Conservation (phyloP, 2,797 vertebrate genomes). For the Bradypus variegatus region DNA sequence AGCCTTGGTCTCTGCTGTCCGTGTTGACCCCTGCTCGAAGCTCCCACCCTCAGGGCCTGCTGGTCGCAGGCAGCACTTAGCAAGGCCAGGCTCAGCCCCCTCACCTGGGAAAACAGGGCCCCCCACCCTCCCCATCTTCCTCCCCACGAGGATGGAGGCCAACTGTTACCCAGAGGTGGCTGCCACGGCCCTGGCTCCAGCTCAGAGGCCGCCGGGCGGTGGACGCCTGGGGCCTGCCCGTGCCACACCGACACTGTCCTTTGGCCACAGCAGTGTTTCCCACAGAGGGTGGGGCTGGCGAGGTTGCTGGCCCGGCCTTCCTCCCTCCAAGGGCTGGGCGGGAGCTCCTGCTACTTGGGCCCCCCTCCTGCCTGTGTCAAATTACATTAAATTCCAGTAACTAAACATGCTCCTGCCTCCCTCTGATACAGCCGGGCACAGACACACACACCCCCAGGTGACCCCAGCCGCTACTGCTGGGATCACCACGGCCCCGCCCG, state of each 20-base stretch:
- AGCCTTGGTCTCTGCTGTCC: neutral
- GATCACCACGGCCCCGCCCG: rapidly evolving
- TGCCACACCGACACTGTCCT: neutral
- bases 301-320: neutral
- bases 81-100: neutral
- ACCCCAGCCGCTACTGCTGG: neutral
- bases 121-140: neutral
- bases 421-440: rapidly evolving
- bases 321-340: neutral
- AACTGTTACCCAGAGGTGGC: too few relatives aligned
- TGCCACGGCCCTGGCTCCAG: too few relatives aligned
- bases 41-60: neutral
- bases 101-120: neutral
- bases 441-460: neutral
- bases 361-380: neutral
- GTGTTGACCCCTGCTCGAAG: neutral
- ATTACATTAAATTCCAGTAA: conserved; percentile 40
- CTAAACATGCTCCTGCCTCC: neutral
- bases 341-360: neutral
- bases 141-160: too few relatives aligned
- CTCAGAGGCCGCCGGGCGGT: neutral
- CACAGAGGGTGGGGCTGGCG: neutral
- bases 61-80: conserved; percentile 13
- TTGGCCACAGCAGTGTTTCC: conserved; percentile 41
- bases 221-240: neutral